These are phyloP conservation scores for Dendrocincla tyrannina DNA, from an alignment of 2,797 vertebrate species.

Conservation along the genomic window DNA sequence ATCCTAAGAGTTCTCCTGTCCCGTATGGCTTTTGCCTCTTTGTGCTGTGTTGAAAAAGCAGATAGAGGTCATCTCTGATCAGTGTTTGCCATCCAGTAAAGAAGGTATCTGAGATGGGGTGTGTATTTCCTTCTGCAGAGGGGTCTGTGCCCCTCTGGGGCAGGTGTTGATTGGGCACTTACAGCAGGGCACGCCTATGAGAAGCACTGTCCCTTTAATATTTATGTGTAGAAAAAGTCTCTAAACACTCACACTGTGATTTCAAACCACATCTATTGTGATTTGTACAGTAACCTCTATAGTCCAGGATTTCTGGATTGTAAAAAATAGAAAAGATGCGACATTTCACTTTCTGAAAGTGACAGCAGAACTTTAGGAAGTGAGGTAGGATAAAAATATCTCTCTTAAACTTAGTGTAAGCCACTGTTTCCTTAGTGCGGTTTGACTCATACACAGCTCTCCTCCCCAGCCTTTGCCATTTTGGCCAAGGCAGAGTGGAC, in stretches of 20 bases:
- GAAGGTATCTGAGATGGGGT: background rate
- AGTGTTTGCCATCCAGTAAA: background rate
- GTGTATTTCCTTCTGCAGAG: conserved; percentile 14
- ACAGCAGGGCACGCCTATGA: background rate
- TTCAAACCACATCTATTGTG: fast-evolving
- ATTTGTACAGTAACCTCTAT: background rate
- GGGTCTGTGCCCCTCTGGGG: background rate
- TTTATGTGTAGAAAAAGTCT: background rate
- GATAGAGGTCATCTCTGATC: background rate
- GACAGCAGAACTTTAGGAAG: background rate
- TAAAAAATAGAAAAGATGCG: background rate
- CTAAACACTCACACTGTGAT: background rate
- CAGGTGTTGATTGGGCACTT: background rate
- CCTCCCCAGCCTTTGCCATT: background rate
- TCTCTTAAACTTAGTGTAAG: background rate
- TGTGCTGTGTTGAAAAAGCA: background rate
- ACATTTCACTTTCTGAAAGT: background rate
- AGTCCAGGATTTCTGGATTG: background rate
- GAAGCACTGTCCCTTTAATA: background rate
- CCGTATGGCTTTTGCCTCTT: background rate
- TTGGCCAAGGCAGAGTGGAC: background rate
- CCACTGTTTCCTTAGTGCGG: background rate
- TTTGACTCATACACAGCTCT: background rate
- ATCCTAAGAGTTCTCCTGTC: background rate
- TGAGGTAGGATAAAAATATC: background rate